A percentile compares a stretch with the other conserved stretches of the same genome.
phyloP scores from a whole-genome alignment of 2,888 invertebrate genomes.

The Muschampia staudingeri region DNA sequence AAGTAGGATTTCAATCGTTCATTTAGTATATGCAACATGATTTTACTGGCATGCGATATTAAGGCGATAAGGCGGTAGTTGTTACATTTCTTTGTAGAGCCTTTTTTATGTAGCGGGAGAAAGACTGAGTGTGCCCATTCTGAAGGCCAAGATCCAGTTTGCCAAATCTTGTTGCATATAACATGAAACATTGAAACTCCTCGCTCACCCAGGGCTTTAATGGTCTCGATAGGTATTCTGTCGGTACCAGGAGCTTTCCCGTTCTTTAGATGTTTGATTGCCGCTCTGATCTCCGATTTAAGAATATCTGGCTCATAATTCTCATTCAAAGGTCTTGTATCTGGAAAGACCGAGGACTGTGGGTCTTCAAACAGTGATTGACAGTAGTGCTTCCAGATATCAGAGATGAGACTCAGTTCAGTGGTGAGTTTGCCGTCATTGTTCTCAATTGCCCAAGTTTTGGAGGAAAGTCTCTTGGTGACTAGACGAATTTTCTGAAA shows the following conservation, averaged over 20 bases:
- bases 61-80: background rate
- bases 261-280: background rate
- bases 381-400: constrained; percentile 28
- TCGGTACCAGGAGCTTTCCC: constrained; percentile 1
- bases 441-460: constrained; percentile 37
- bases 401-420: constrained; percentile 8
- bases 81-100: background rate
- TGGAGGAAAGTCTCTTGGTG: constrained; percentile 2
- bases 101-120: background rate
- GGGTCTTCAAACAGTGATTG: constrained; percentile 33
- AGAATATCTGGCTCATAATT: background rate
- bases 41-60: too few relatives aligned
- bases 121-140: background rate
- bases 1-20: background rate
- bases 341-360: constrained; percentile 2
- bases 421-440: constrained; percentile 15
- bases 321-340: background rate
- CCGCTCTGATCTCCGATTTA: constrained; percentile 8
- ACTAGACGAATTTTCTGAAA: constrained; percentile 16
- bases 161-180: background rate
- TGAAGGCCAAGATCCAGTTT: background rate
- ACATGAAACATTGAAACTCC: constrained; percentile 9
- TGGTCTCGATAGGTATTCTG: background rate
- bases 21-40: too few relatives aligned
- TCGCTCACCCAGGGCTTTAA: background rate